A percentile compares a stretch with the other conserved stretches of the same genome.
These are phyloP conservation scores for Schizopygopsis malacanthus DNA, from an alignment of 2,797 vertebrate species.

Conservation along the genomic window DNA sequence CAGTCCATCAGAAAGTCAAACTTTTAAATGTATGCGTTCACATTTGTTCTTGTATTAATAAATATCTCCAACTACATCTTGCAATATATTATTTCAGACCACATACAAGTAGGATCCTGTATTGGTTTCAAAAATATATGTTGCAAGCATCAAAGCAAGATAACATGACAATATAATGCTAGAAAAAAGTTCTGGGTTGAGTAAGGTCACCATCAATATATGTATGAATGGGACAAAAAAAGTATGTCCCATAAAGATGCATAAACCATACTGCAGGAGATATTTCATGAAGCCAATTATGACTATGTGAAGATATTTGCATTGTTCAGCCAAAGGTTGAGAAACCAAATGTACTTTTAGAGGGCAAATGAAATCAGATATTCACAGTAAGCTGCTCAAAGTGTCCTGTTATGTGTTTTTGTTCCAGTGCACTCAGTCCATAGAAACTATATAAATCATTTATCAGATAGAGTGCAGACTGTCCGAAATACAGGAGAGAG, in stretches of 20 bases:
- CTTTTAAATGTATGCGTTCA: not conserved
- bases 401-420: not conserved
- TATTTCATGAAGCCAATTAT: not conserved
- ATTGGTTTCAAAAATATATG: not conserved
- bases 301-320: not conserved
- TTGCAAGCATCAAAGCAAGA: not conserved
- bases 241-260: not conserved
- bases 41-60: too few relatives aligned
- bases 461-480: conserved; percentile 1
- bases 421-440: not conserved
- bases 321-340: not conserved
- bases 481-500: not conserved
- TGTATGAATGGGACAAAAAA: not conserved
- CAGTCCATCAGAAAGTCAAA: not conserved
- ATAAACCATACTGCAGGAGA: not conserved
- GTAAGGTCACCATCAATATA: not conserved
- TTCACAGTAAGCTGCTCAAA: not conserved
- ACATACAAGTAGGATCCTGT: not conserved
- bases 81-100: not conserved
- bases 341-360: not conserved
- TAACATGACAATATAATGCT: not conserved
- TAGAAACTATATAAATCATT: conserved; percentile 34
- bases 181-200: not conserved
- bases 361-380: not conserved
- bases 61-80: not conserved